These are phyloP conservation scores for Phyto melanocephala DNA, from an alignment of 2,888 invertebrate genomes.

Conservation along the genomic window DNA sequence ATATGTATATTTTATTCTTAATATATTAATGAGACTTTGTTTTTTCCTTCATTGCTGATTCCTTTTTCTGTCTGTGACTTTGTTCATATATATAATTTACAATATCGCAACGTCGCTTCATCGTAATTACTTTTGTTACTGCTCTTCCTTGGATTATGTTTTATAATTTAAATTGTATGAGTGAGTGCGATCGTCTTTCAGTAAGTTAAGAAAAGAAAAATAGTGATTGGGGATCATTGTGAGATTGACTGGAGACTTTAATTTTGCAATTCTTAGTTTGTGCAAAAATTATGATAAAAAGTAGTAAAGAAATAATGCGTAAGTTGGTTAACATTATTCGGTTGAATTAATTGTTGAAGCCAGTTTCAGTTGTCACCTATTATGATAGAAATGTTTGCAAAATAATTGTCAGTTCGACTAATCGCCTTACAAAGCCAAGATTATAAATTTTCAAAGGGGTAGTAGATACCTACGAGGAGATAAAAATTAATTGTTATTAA, in stretches of 20 bases:
- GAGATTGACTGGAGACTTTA: conserved; percentile 22
- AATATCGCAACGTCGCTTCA: conserved; percentile 22
- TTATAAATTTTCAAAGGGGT: background rate
- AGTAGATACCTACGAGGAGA: too few relatives aligned
- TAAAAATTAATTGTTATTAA: conserved; percentile 17
- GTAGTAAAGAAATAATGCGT: conserved; percentile 19
- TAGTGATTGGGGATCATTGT: conserved; percentile 42
- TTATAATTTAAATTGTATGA: background rate
- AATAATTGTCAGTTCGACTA: background rate
- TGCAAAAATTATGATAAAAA: conserved; percentile 30
- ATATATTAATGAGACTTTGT: conserved; percentile 22
- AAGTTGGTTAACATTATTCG: conserved; percentile 33
- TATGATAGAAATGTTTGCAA: background rate
- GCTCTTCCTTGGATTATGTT: conserved; percentile 18
- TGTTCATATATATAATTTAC: conserved; percentile 25
- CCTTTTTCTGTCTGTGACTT: conserved; percentile 30
- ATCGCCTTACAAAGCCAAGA: background rate
- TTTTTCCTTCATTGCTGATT: conserved; percentile 38
- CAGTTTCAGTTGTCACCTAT: too few relatives aligned
- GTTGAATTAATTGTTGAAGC: background rate
- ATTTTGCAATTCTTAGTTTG: background rate
- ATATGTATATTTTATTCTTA: conserved; percentile 6
- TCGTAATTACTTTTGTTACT: conserved; percentile 22
- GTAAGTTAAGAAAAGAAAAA: background rate
- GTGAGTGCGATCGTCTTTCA: conserved; percentile 17